Percentiles rank a stretch among this genome's conserved stretches.
Conservation (phyloP, 2,888 invertebrate species). For the Lithophane semibrunnea region DNA sequence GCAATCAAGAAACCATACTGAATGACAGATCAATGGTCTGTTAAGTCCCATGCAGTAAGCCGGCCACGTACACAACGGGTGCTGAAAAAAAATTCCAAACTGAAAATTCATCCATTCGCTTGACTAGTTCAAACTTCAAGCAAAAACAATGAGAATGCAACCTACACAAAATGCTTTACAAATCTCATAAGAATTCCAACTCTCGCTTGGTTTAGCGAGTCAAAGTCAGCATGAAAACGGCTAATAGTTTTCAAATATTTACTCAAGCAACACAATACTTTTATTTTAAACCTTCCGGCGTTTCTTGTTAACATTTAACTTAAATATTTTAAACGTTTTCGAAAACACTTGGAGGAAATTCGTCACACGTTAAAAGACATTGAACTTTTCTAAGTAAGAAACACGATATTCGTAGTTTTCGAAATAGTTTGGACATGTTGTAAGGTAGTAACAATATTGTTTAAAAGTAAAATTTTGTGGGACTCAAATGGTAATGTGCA, state of each 20-base stretch:
- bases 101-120: not conserved
- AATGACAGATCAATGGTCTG: not conserved
- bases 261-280: slow-evolving; percentile 45
- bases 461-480: slow-evolving; percentile 9
- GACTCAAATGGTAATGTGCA: not conserved
- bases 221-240: slow-evolving; percentile 16
- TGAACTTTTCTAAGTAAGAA: slow-evolving; percentile 48
- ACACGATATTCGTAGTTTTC: slow-evolving; percentile 40
- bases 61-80: not conserved
- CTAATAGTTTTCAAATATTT: slow-evolving; percentile 60
- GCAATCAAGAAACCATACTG: not conserved
- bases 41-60: not conserved
- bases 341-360: slow-evolving; percentile 57
- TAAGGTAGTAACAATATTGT: slow-evolving; percentile 12
- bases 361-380: slow-evolving; percentile 54
- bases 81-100: not conserved
- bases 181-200: slow-evolving; percentile 8
- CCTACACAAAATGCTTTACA: slow-evolving; percentile 1
- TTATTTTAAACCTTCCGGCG: slow-evolving; percentile 43
- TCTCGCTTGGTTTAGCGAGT: slow-evolving; percentile 4
- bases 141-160: slow-evolving; percentile 8
- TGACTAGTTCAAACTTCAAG: not conserved
- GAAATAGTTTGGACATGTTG: slow-evolving; percentile 28
- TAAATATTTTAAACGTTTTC: slow-evolving; percentile 58
- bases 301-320: slow-evolving; percentile 50